phyloP scores from a whole-genome alignment of 1,140 invertebrate species.

The Melanaphis sacchari region DNA sequence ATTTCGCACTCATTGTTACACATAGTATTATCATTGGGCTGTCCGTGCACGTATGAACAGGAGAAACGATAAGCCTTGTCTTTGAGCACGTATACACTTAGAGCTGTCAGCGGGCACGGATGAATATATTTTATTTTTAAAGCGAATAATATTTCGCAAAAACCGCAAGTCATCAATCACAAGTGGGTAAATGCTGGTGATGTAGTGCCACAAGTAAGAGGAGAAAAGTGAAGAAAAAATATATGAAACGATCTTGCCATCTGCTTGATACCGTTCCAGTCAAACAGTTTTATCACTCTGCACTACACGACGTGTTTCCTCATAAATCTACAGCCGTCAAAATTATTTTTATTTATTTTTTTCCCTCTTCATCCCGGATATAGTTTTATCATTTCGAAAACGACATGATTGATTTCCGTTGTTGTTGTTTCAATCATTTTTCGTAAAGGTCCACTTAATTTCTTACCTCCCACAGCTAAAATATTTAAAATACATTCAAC shows the following conservation, averaged over 20 bases:
- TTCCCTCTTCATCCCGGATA: not conserved
- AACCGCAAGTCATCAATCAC: conserved; percentile 57
- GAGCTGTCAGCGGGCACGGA: conserved; percentile 23
- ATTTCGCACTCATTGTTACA: conserved; percentile 2
- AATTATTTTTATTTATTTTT: conserved; percentile 48
- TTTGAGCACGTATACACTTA: conserved; percentile 20
- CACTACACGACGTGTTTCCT: conserved; percentile 28
- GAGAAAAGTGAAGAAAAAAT: conserved; percentile 34
- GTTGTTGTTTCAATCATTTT: not conserved
- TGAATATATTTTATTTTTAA: conserved; percentile 56
- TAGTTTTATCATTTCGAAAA: conserved; percentile 39
- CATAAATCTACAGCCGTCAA: conserved; percentile 52
- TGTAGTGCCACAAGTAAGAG: conserved; percentile 29
- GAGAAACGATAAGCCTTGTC: conserved; percentile 39
- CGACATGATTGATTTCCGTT: conserved; percentile 38
- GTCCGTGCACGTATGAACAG: not conserved
- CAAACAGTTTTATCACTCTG: conserved; percentile 54
- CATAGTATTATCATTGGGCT: conserved; percentile 1
- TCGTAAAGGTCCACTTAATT: not conserved
- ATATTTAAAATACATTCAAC: not conserved
- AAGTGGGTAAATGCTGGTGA: conserved; percentile 39
- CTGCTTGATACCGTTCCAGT: conserved; percentile 45
- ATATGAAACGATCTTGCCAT: conserved; percentile 45
- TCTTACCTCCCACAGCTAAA: not conserved
- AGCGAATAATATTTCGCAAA: conserved; percentile 45